Base-by-base conservation (phyloP, 1,140 invertebrate species). In the Eubasilissa regina region DNA sequence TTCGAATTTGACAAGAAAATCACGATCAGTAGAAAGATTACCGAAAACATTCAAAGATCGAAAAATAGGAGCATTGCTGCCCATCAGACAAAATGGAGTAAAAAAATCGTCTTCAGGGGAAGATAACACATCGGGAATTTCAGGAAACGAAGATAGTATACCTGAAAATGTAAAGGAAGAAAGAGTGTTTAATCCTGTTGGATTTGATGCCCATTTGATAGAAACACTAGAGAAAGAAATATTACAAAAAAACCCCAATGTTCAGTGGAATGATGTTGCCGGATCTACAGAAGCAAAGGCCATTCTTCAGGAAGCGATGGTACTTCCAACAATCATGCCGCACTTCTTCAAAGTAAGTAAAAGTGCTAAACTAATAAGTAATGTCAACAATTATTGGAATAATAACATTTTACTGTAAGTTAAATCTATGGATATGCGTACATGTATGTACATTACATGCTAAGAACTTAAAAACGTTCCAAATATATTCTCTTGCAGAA, bases 261-360 rank as follows among this genome's bases (percentile, higher is more conserved):
- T 99, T 66, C 94, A 93, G 82, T 99, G 98, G 98, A 95, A 94
- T 83, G 97, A 99, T 89, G 99, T 99, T 80, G 97, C 98, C 9
- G 98, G 98, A 85, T 90, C 99, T 56, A 93, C 95, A 62, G 97
- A 99, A 86, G 98, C 98, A 0, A 99, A 99, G 87, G 91, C 95
- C 73, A 91, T 99, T 21, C 86, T 99, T 25, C 96, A 99, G 90
- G 98, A 99, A 91, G 98, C 98, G 19, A 97, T 99, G 72, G 97
- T 99, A 8, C 89, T 99, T 64, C 98, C 98, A 1, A 95, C 98
- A 86, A 95, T 97, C 87, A 98, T 99, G 94, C 98, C 98, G 4
- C 97, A 99, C 85, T 99, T 98, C 89, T 99, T 99, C 85, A 98
- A 96, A 89, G 94, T 93, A 80, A 58, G 56, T 56, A 48, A 21